phyloP scores from a whole-genome alignment of 2,888 invertebrate species.

The Agonopterix heracliana region DNA sequence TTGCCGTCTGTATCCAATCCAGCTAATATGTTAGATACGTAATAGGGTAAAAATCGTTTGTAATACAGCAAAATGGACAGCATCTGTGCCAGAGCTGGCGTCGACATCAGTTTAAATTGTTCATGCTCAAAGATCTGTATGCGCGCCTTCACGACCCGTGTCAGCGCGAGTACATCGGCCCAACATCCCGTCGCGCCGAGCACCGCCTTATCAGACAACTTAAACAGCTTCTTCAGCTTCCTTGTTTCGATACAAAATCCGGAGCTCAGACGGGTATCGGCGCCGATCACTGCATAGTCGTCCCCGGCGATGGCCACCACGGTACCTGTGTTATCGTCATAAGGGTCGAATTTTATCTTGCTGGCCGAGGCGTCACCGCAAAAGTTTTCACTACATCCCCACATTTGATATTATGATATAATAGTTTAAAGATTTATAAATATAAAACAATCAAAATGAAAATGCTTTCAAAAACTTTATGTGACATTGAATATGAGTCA shows the following conservation, averaged over 20 bases:
- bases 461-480: background rate
- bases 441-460: background rate
- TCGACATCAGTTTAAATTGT: constrained; percentile 94
- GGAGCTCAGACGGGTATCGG: constrained; percentile 94
- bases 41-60: constrained; percentile 98
- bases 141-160: constrained; percentile 86
- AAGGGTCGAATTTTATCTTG: constrained; percentile 55
- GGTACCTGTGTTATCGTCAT: constrained; percentile 83
- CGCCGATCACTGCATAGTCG: constrained; percentile 95
- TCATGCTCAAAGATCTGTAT: constrained; percentile 97
- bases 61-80: constrained; percentile 96
- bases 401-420: background rate
- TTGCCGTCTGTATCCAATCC: constrained; percentile 95
- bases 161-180: constrained; percentile 96
- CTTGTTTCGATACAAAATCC: constrained; percentile 94
- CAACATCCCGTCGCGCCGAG: constrained; percentile 97
- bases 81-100: constrained; percentile 96
- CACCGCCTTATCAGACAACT: constrained; percentile 87
- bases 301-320: constrained; percentile 97
- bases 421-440: background rate
- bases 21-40: constrained; percentile 94
- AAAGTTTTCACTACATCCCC: background rate
- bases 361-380: background rate
- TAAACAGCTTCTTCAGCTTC: constrained; percentile 90
- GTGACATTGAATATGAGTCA: too few relatives aligned